Evolutionary conservation across 2,113 vertebrate genomes (phyloP).

Genomic region (Aviceda subcristata): DNA sequence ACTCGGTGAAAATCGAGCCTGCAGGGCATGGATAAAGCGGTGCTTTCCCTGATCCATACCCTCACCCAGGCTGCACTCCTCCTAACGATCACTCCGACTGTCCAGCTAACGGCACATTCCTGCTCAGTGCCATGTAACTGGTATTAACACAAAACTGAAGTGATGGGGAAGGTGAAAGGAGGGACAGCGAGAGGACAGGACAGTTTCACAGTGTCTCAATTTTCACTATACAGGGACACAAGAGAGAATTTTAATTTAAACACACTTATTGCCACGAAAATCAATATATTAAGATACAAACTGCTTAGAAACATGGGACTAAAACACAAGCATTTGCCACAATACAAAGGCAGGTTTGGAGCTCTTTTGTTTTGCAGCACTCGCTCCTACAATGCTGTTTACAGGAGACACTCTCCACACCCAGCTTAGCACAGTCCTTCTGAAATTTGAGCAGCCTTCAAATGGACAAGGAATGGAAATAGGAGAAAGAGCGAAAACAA

Average conservation of each 20-base stretch:
- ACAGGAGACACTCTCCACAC: not conserved
- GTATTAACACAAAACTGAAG: not conserved
- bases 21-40: accelerated
- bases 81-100: accelerated
- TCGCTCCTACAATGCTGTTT: not conserved
- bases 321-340: not conserved
- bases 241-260: not conserved
- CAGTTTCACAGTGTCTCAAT: not conserved
- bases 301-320: not conserved
- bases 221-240: not conserved
- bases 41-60: not conserved
- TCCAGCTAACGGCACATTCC: not conserved
- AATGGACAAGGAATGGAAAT: not conserved
- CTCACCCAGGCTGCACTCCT: not conserved
- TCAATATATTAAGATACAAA: not conserved
- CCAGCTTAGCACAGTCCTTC: not conserved
- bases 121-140: not conserved
- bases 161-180: not conserved
- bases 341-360: not conserved
- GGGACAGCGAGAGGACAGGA: not conserved
- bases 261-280: not conserved
- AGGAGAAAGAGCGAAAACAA: conserved; percentile 33
- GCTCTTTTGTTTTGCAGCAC: not conserved
- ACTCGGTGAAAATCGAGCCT: not conserved
- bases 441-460: conserved; percentile 47